Evolutionary conservation across 30 jellyfish, hydroid and myxozoan genomes (phyloP), one percentile per base, ranked within the genome.

Genomic region (Turritopsis dohrnii): DNA sequence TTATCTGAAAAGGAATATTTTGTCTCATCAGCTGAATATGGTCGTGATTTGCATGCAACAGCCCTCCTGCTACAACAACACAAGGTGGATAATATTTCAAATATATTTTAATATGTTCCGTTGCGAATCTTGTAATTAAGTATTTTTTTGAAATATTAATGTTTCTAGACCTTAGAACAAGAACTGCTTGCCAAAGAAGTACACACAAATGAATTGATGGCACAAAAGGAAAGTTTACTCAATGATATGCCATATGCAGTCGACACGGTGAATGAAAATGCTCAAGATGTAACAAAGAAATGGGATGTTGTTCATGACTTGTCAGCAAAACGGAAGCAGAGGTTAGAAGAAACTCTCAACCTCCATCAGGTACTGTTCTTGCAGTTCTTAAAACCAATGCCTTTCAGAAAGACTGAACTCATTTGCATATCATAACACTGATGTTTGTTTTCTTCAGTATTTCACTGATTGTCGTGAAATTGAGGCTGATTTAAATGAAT

Each of bases 1-100:
- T 96, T 94, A 52, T 83, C 95, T 54, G 99, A 94, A 60, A 94
- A 81, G 76, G 99, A 94, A 71, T 94, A 94, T 79, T 94, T 94
- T 74, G 94, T 94, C 0, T 86, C 99, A 5, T 94, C 99, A 26
- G 74, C 96, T 3, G 99, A 94, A 60, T 94, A 94, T 74, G 99
- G 99, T 4, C 90, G 84, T 72, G 96, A 94, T 74, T 93, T 89
- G 25, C 90, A 87, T 41, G 89, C 99, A 16, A 94, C 99, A 9
- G 80, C 90, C n/a, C 79, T 88, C 66, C 94, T 94, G 81, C 83
- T 94, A 52, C 95, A 94, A n/a, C 95, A 94, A 41, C 99, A 94
- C 89, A 93, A 88, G 89, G 99, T 94, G 81, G 0, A 89, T 8
- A 19, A 28, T 3, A 69, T 16, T 69, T 69, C 13, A 69, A 69